These are phyloP conservation scores for Geodia barretti DNA, from an alignment of 37 sponge, comb jelly and placozoan species.

Conservation along the genomic window DNA sequence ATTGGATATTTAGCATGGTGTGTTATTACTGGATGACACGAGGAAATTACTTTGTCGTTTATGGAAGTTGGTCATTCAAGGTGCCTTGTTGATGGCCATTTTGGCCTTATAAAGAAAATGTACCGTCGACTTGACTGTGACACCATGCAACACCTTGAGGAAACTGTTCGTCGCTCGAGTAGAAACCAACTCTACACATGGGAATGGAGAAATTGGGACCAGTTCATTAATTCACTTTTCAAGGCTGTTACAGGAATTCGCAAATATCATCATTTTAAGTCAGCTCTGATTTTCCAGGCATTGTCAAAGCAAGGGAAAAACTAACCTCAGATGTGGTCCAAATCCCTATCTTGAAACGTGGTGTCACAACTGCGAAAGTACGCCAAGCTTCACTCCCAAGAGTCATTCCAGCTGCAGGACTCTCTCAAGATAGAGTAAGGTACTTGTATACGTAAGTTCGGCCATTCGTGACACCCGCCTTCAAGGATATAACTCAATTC, in stretches of 20 bases:
- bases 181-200: conserved; percentile 47
- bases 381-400: background rate
- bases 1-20: conserved; percentile 35
- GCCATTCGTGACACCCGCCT: conserved; percentile 18
- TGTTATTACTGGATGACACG: conserved; percentile 25
- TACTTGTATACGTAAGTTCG: conserved; percentile 13
- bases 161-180: conserved; percentile 4
- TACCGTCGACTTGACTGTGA: conserved; percentile 34
- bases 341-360: background rate
- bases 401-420: conserved; percentile 8
- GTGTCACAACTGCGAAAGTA: background rate
- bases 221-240: conserved; percentile 12
- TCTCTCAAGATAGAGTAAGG: background rate
- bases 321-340: background rate
- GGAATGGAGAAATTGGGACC: conserved; percentile 50
- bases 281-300: conserved; percentile 14
- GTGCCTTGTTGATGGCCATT: conserved; percentile 45
- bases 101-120: conserved; percentile 35
- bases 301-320: background rate
- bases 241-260: conserved; percentile 14
- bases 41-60: conserved; percentile 30
- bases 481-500: conserved; percentile 17
- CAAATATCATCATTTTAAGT: background rate
- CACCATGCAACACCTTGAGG: conserved; percentile 28
- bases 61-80: conserved; percentile 45